A percentile compares a stretch with the other conserved stretches of the same genome.
These are phyloP conservation scores for Lepidothrix coronata DNA, from an alignment of 2,113 vertebrate genomes.

Conservation along the genomic window DNA sequence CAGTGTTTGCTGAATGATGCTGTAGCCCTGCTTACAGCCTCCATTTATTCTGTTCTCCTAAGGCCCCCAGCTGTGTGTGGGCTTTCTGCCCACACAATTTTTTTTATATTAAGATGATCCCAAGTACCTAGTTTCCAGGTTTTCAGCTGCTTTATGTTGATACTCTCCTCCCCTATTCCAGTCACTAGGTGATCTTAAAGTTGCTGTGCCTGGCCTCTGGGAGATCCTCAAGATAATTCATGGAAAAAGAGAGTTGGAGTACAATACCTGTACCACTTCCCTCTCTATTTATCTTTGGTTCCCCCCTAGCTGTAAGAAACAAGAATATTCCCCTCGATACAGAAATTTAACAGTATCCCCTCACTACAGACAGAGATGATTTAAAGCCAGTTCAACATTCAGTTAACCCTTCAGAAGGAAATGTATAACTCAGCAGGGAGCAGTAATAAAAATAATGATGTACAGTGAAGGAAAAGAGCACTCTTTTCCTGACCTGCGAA, in stretches of 20 bases:
- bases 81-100: background rate
- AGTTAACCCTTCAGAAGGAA: background rate
- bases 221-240: background rate
- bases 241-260: background rate
- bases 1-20: background rate
- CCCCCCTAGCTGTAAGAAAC: background rate
- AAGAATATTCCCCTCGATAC: background rate
- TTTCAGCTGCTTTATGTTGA: background rate
- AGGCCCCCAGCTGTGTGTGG: background rate
- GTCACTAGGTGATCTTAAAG: background rate
- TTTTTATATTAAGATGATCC: slow-evolving; percentile 9
- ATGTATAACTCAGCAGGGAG: background rate
- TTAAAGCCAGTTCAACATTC: background rate
- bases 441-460: background rate
- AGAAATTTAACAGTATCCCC: background rate
- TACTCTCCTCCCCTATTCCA: background rate
- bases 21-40: background rate
- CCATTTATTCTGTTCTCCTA: background rate
- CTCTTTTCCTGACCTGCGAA: background rate
- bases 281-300: background rate
- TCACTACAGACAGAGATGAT: background rate
- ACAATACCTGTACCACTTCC: background rate
- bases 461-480: background rate
- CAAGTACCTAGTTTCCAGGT: background rate
- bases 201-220: background rate